Evolutionary conservation across 1,140 invertebrate species (phyloP).

Genomic region (Sarcophaga bullata): DNA sequence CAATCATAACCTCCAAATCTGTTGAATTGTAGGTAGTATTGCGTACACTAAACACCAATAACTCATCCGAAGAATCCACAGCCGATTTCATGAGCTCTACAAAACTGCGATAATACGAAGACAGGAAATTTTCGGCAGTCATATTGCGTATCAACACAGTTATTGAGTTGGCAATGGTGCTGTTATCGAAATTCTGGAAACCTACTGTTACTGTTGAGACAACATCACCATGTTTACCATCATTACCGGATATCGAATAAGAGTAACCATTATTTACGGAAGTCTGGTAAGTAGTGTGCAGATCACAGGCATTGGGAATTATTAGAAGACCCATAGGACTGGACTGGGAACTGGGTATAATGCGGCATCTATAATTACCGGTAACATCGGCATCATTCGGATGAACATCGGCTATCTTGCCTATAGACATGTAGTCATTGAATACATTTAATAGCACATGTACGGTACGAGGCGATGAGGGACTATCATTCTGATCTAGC

Average conservation of each 20-base stretch:
- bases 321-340: slow-evolving; percentile 69
- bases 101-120: slow-evolving; percentile 78
- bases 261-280: slow-evolving; percentile 77
- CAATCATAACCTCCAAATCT: slow-evolving; percentile 77
- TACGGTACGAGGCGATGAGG: slow-evolving; percentile 84
- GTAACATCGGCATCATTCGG: slow-evolving; percentile 90
- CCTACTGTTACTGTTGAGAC: slow-evolving; percentile 84
- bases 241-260: slow-evolving; percentile 85
- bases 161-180: slow-evolving; percentile 84
- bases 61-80: slow-evolving; percentile 72
- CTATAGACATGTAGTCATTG: slow-evolving; percentile 76
- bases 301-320: slow-evolving; percentile 81
- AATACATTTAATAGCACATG: slow-evolving; percentile 84
- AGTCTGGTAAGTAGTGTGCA: slow-evolving; percentile 76
- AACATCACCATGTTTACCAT: slow-evolving; percentile 87
- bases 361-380: slow-evolving; percentile 88
- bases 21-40: slow-evolving; percentile 62
- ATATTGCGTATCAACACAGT: slow-evolving; percentile 79
- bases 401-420: slow-evolving; percentile 89
- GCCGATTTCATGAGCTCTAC: slow-evolving; percentile 75
- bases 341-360: slow-evolving; percentile 72
- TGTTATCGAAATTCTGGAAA: slow-evolving; percentile 82
- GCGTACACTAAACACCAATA: slow-evolving; percentile 79
- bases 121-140: slow-evolving; percentile 78
- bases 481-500: slow-evolving; percentile 91